Conservation (phyloP, 2,888 invertebrate species). For the Drosophila ezoana region DNA sequence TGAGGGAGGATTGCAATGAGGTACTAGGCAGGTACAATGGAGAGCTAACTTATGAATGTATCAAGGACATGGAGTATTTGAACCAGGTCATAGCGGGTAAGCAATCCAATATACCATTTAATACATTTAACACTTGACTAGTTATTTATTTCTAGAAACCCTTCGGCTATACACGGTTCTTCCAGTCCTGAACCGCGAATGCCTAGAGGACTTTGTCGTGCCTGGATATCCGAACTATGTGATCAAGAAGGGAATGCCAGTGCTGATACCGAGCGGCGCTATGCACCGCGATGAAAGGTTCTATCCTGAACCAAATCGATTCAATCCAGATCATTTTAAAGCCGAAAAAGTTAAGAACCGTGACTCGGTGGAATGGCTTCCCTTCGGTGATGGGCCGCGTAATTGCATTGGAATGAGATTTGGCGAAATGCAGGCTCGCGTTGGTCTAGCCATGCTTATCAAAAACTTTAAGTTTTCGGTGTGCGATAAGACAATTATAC, state of each 20-base stretch:
- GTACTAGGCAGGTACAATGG: slow-evolving; percentile 81
- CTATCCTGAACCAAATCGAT: slow-evolving; percentile 87
- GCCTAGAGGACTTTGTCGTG: slow-evolving; percentile 85
- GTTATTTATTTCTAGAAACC: slow-evolving; percentile 74
- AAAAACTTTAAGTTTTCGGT: slow-evolving; percentile 74
- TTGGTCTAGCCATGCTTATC: slow-evolving; percentile 75
- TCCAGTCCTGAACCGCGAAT: slow-evolving; percentile 86
- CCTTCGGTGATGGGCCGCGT: slow-evolving; percentile 83
- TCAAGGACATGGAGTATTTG: slow-evolving; percentile 85
- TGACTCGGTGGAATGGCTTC: slow-evolving; percentile 82
- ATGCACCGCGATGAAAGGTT: slow-evolving; percentile 87
- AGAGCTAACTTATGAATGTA: slow-evolving; percentile 83
- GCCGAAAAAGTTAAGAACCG: slow-evolving; percentile 86
- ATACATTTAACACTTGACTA: neutral
- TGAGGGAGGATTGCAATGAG: slow-evolving; percentile 84
- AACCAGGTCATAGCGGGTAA: slow-evolving; percentile 85
- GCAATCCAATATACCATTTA: neutral
- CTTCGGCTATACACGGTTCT: slow-evolving; percentile 87
- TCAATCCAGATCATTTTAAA: slow-evolving; percentile 88
- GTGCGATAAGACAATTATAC: slow-evolving; percentile 69
- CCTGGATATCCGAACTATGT: slow-evolving; percentile 85
- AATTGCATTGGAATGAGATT: slow-evolving; percentile 83
- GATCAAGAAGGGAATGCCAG: slow-evolving; percentile 86
- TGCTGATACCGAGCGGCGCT: slow-evolving; percentile 86
- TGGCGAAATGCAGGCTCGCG: slow-evolving; percentile 80